phyloP scores from a whole-genome alignment of 2,113 vertebrate species.

The Sceloporus tristichus region DNA sequence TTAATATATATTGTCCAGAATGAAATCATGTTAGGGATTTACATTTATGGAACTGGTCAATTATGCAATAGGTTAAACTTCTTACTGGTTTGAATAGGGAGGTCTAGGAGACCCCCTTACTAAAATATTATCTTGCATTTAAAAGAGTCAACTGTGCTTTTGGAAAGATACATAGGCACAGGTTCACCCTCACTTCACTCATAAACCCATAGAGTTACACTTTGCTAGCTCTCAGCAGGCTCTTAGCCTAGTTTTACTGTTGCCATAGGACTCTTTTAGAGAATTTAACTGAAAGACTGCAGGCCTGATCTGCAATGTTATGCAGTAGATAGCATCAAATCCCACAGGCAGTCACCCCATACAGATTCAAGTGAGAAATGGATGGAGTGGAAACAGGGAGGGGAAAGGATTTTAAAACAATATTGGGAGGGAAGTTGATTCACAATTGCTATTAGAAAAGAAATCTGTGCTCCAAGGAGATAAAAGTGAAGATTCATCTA shows the following conservation, averaged over 20 bases:
- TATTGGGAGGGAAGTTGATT: conserved; percentile 35
- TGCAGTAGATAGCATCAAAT: conserved; percentile 14
- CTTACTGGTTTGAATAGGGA: too few relatives aligned
- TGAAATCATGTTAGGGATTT: too few relatives aligned
- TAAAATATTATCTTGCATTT: too few relatives aligned
- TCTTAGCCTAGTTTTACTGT: background rate
- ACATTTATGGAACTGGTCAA: too few relatives aligned
- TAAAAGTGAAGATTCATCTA: conserved; percentile 47
- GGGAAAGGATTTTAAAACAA: conserved; percentile 1
- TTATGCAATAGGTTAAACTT: too few relatives aligned
- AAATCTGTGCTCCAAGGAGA: conserved; percentile 44
- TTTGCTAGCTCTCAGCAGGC: background rate
- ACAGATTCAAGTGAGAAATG: conserved; percentile 48
- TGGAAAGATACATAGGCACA: too few relatives aligned
- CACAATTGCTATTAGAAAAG: conserved; percentile 54
- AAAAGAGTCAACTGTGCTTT: too few relatives aligned
- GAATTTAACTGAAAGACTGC: conserved; percentile 25
- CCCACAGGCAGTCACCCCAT: conserved; percentile 22
- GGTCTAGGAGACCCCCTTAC: too few relatives aligned
- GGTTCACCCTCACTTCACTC: too few relatives aligned
- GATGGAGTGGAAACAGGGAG: background rate
- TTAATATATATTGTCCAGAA: too few relatives aligned
- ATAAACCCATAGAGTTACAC: too few relatives aligned
- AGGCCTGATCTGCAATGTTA: conserved; percentile 45
- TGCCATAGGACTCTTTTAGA: background rate